Conservation (phyloP, 2,113 vertebrate species). For the Antennarius striatus region DNA sequence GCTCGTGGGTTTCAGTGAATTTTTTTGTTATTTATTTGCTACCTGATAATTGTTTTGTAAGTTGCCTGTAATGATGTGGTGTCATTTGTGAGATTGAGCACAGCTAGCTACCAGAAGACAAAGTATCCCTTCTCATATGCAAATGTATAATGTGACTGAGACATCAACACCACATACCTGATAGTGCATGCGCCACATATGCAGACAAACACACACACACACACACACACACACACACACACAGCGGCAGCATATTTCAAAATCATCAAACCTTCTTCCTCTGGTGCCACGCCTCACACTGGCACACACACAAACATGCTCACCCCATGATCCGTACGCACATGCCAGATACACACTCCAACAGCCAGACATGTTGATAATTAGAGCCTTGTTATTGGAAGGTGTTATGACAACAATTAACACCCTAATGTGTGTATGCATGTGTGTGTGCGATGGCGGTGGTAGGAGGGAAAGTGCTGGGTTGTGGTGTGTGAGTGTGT, state of each 20-base stretch:
- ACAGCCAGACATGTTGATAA: conserved; percentile 78
- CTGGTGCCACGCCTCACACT: conserved; percentile 68
- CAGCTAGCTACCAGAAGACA: conserved; percentile 51
- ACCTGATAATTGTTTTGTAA: background rate
- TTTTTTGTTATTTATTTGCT: no score
- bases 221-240: conserved; percentile 26
- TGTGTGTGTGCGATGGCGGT: conserved; percentile 15
- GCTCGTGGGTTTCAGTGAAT: no score
- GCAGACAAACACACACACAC: conserved; percentile 11
- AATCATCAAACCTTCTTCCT: conserved; percentile 68
- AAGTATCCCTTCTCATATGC: conserved; percentile 54
- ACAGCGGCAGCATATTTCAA: conserved; percentile 50
- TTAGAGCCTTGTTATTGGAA: conserved; percentile 76
- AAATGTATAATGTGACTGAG: conserved; percentile 57
- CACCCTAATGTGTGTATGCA: conserved; percentile 63
- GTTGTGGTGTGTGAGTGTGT: conserved; percentile 16
- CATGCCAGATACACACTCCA: conserved; percentile 71
- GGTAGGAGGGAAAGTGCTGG: conserved; percentile 2
- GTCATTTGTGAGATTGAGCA: conserved; percentile 16
- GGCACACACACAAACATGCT: conserved; percentile 57
- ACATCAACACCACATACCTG: conserved; percentile 37
- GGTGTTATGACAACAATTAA: conserved; percentile 81
- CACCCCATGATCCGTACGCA: conserved; percentile 62
- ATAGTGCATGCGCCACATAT: background rate
- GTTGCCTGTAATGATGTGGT: conserved; percentile 1